Evolutionary conservation across 1,140 invertebrate genomes (phyloP).

Genomic region (Drosophila simulans): DNA sequence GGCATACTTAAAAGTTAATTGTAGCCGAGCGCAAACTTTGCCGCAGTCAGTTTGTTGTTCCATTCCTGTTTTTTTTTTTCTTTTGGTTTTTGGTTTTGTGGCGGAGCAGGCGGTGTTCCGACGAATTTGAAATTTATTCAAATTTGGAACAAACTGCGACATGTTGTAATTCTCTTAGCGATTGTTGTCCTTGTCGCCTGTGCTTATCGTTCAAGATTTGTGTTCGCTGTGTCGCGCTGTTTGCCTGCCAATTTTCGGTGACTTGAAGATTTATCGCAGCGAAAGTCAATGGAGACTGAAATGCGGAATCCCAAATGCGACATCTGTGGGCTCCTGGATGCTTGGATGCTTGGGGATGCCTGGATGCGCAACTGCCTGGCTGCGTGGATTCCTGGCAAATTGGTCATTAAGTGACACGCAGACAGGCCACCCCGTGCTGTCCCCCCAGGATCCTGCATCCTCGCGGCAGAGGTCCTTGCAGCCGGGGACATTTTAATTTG

Average conservation of each 20-base stretch:
- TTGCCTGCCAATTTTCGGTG: conserved; percentile 42
- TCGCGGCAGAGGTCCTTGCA: conserved; percentile 17
- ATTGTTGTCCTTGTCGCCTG: conserved; percentile 43
- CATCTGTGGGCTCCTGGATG: conserved; percentile 57
- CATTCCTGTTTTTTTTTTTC: no score
- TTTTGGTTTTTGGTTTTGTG: not conserved
- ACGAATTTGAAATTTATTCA: conserved; percentile 79
- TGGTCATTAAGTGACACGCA: conserved; percentile 76
- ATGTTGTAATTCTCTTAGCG: conserved; percentile 74
- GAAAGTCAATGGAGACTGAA: conserved; percentile 34
- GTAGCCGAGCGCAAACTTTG: conserved; percentile 65
- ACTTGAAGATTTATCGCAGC: conserved; percentile 37
- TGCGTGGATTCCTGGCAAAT: conserved; percentile 60
- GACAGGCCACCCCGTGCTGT: conserved; percentile 3
- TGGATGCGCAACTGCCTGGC: not conserved
- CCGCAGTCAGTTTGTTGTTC: not conserved
- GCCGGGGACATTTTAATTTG: conserved; percentile 75
- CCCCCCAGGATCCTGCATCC: not conserved
- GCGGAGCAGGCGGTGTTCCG: not conserved
- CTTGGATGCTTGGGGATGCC: conserved; percentile 17
- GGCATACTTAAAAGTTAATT: conserved; percentile 84
- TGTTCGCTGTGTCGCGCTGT: conserved; percentile 14
- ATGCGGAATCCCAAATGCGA: conserved; percentile 61
- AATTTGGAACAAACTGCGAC: conserved; percentile 73
- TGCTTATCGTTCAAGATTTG: conserved; percentile 29